These are phyloP conservation scores for Selenia dentaria DNA, from an alignment of 2,888 invertebrate species.

Conservation along the genomic window DNA sequence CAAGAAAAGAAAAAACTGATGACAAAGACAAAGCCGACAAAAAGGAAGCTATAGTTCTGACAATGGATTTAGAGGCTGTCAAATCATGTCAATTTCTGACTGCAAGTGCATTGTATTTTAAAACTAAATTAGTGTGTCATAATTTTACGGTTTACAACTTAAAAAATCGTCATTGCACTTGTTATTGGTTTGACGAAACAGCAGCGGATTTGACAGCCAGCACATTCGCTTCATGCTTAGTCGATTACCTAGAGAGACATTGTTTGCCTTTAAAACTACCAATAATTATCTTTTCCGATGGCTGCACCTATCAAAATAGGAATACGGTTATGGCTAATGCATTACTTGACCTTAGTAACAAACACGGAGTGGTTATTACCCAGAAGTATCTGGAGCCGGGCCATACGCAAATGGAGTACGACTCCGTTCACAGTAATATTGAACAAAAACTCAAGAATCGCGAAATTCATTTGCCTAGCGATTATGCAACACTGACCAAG, in stretches of 20 bases:
- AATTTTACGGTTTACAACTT: conserved; percentile 36
- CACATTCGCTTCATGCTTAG: conserved; percentile 34
- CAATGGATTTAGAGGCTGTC: conserved; percentile 36
- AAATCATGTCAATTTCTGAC: conserved; percentile 32
- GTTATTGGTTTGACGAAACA: too few species aligned
- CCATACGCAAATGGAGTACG: too few species aligned
- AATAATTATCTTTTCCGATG: conserved; percentile 17
- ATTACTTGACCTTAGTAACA: conserved; percentile 6
- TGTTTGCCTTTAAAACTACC: conserved; percentile 8
- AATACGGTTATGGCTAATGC: conserved; percentile 12
- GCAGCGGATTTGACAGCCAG: conserved; percentile 28
- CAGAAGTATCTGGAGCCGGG: conserved; percentile 18
- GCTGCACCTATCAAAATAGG: conserved; percentile 9
- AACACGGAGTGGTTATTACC: conserved; percentile 10
- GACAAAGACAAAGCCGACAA: conserved; percentile 34
- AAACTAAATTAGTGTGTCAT: conserved; percentile 36
- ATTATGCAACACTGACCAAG: too few species aligned
- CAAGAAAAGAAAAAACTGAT: too few species aligned
- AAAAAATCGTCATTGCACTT: conserved; percentile 21
- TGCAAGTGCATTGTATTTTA: conserved; percentile 12
- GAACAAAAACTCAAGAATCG: too few species aligned
- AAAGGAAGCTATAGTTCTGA: conserved; percentile 29
- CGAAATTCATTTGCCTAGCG: too few species aligned
- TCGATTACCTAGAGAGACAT: conserved; percentile 31
- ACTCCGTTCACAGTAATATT: too few species aligned